phyloP scores from a whole-genome alignment of 2,113 vertebrate genomes.

The Ceyx cyanopectus region DNA sequence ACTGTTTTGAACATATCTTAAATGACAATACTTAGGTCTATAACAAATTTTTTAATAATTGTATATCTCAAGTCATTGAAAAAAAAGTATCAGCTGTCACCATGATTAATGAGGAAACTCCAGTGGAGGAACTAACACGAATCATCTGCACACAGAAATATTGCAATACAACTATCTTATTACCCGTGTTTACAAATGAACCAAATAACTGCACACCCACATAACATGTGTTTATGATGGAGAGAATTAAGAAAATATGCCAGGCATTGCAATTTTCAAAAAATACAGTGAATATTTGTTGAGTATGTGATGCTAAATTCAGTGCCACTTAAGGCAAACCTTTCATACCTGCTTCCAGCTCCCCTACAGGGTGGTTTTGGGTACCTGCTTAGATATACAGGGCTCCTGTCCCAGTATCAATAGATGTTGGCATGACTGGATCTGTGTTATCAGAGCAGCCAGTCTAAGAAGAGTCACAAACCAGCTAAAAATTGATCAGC shows the following conservation, averaged over 20 bases:
- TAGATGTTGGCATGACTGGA: not conserved
- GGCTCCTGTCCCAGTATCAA: not conserved
- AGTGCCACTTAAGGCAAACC: not conserved
- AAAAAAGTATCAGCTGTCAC: conserved; percentile 52
- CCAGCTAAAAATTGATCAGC: not conserved
- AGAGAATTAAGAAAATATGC: conserved; percentile 21
- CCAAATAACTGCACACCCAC: not conserved
- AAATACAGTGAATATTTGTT: not conserved
- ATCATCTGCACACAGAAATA: not conserved
- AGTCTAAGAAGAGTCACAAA: not conserved
- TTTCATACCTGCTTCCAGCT: not conserved
- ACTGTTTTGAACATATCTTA: conserved; percentile 18
- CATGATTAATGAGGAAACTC: conserved; percentile 49
- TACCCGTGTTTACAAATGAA: conserved; percentile 38
- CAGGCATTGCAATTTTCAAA: not conserved
- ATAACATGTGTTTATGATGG: conserved; percentile 2
- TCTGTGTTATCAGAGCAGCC: not conserved
- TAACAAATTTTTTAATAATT: conserved; percentile 53
- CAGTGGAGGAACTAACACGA: conserved; percentile 25
- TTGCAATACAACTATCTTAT: conserved; percentile 6
- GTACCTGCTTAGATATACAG: not conserved
- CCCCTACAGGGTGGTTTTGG: not conserved
- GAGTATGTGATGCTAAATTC: not conserved
- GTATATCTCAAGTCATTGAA: not conserved
- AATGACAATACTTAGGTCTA: conserved; percentile 51